A percentile compares a stretch with the other conserved stretches of the same genome.
Conservation (phyloP, 92 coral and sea anemone genomes). For the Siderastrea radians region DNA sequence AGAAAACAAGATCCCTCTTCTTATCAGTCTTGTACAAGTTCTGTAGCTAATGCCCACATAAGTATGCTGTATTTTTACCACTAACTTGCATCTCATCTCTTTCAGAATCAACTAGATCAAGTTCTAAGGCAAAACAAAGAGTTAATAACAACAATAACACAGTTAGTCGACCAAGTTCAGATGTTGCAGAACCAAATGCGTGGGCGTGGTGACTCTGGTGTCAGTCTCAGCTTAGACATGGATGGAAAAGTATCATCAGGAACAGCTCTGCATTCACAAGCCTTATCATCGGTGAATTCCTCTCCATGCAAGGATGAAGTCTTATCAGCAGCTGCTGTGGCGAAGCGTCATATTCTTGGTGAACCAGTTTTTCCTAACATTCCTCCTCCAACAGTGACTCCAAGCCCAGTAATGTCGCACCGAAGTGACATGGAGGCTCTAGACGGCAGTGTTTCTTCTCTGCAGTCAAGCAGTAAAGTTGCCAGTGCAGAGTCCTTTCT, state of each 20-base stretch:
- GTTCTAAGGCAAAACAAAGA: slow-evolving; percentile 93
- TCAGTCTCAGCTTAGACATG: slow-evolving; percentile 38
- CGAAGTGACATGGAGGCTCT: slow-evolving; percentile 53
- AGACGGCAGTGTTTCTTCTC: slow-evolving; percentile 66
- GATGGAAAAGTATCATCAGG: slow-evolving; percentile 43
- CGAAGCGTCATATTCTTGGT: slow-evolving; percentile 55
- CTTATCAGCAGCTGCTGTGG: slow-evolving; percentile 18
- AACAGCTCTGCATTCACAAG: slow-evolving; percentile 30
- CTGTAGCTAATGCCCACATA: no score
- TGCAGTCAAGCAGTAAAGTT: slow-evolving; percentile 70
- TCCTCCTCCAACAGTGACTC: slow-evolving; percentile 78
- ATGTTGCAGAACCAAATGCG: slow-evolving; percentile 61
- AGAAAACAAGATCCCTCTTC: no score
- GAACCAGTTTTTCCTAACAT: slow-evolving; percentile 78
- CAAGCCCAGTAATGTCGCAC: slow-evolving; percentile 74
- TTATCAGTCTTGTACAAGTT: no score
- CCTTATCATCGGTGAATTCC: slow-evolving; percentile 38
- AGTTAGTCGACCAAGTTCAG: slow-evolving; percentile 89
- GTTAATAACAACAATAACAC: slow-evolving; percentile 86
- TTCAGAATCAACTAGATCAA: slow-evolving; percentile 89
- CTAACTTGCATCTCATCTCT: not conserved
- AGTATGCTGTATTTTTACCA: not conserved
- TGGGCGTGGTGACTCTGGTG: slow-evolving; percentile 51
- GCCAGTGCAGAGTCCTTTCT: slow-evolving; percentile 58
- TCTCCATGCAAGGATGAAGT: slow-evolving; percentile 26